Evolutionary conservation across 2,888 invertebrate genomes (phyloP), one percentile per base, ranked within the genome.

Genomic region (Panzeria rudis): DNA sequence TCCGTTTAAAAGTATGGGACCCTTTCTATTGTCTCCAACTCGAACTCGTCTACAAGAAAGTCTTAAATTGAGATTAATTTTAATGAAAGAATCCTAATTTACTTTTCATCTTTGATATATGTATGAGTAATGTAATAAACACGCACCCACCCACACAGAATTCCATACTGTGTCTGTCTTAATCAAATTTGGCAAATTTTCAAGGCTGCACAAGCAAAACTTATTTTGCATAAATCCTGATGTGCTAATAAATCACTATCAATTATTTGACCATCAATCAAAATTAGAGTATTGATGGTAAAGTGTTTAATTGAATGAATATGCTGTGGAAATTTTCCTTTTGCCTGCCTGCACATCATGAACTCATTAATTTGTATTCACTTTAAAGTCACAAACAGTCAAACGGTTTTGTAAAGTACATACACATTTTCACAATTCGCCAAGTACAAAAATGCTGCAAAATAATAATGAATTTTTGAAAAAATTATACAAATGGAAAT

Each of bases 191-290:
- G 2, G n/a, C 13, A 47, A 32, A 47, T 61, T 35, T 47, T 4
- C 32, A 59, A 61, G 7, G 29, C 17, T 54, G 11, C 13, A 44
- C 7, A 32, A 71, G 2, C 15, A 29, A 35, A 32, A 32, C 13
- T 47, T 35, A 29, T 29, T 47, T 44, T 47, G n/a, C 15, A 61
- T 23, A 15, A 32, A 59, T 11, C 44, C 29, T n/a, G 7, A 69
- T 76, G 52, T 68, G 66, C 89, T 90, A 91, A 91, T 91, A 90
- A 91, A 92, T 92, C 90, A 91, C 90, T 88, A 88, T 13, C 88
- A 91, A 91, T 91, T 91, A 92, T 90, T 90, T 89, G 87, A 87
- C 88, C 90, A 92, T 92, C 91, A 91, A 92, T 92, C 91, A 92
- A 89, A 92, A 92, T 92, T 91, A 91, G 88, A 87, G 32, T 86